Conservation (phyloP, 1,140 invertebrate species). For the Drosophila suzukii region DNA sequence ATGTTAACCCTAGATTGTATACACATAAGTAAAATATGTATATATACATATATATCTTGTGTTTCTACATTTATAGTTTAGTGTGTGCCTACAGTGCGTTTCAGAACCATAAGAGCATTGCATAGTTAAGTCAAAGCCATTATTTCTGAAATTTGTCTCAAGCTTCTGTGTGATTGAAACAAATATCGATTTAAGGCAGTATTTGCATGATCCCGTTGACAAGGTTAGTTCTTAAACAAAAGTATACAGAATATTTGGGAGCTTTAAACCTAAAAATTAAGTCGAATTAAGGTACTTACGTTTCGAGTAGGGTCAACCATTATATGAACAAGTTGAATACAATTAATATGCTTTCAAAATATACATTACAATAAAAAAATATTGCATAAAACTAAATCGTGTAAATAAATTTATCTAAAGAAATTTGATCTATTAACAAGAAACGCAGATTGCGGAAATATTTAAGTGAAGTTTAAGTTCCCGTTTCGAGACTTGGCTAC, state of each 20-base stretch:
- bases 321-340: background rate
- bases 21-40: conserved; percentile 14
- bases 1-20: conserved; percentile 31
- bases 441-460: no score
- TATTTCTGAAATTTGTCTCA: background rate
- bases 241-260: background rate
- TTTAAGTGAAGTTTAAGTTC: conserved; percentile 1
- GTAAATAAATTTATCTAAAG: no score
- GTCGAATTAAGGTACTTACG: background rate
- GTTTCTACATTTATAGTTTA: conserved; percentile 1
- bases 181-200: background rate
- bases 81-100: conserved; percentile 35
- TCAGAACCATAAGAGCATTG: conserved; percentile 35
- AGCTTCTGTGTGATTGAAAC: background rate
- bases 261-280: background rate
- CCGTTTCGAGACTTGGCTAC: conserved; percentile 6
- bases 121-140: conserved; percentile 20
- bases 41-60: conserved; percentile 10
- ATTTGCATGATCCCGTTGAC: background rate
- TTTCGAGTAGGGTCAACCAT: no score
- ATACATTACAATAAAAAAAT: no score
- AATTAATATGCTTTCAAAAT: no score
- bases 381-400: no score
- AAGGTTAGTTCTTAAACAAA: background rate
- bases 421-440: no score